Evolutionary conservation across 2,113 vertebrate genomes (phyloP), one percentile per base, ranked within the genome.

Genomic region (Oxygymnocypris stewartii): DNA sequence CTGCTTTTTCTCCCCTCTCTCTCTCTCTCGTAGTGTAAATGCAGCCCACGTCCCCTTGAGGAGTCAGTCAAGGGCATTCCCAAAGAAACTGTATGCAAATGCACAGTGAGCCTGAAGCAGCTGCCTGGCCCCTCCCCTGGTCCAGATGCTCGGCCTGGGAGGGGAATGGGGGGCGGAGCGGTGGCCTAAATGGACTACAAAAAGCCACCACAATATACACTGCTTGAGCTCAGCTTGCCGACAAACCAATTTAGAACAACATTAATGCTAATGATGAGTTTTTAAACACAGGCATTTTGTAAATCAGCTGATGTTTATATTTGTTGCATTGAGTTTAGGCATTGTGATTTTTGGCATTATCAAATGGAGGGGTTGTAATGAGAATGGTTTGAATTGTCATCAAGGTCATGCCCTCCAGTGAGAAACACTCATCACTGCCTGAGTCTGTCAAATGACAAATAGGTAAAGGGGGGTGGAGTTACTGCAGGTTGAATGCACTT

Each of bases 11-110:
- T 4, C 18, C 8, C n/a, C n/a, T n/a, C n/a, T n/a, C n/a, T n/a
- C n/a, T 23, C 35, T 74, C 20, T 42, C 10, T 69, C 23, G 40
- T 51, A 79, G 4, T 71, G 88, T 83, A 37, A 84, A 92, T 94
- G 92, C 93, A 87, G 87, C 91, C 95, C 94, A 96, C 18, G 31
- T 93, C 87, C 90, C 85, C 57, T 93, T 87, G 35, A 40, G 23
- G 85, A 93, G 92, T 88, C 86, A 90, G 91, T 95, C 94, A 96
- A 97, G 94, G 95, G 94, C 95, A 95, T 94, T 95, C 93, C 94
- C 92, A 81, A 84, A 94, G 93, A 95, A 94, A 94, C 90, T 90
- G 76, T 92, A 94, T 93, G 93, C 90, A 95, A 95, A 96, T 94
- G 93, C 82, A 69, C 4, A 7, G 79, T 71, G 63, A 83, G 65